A percentile compares a stretch with the other conserved stretches of the same genome.
Conservation (phyloP, 2,113 vertebrate genomes). For the Charina bottae region DNA sequence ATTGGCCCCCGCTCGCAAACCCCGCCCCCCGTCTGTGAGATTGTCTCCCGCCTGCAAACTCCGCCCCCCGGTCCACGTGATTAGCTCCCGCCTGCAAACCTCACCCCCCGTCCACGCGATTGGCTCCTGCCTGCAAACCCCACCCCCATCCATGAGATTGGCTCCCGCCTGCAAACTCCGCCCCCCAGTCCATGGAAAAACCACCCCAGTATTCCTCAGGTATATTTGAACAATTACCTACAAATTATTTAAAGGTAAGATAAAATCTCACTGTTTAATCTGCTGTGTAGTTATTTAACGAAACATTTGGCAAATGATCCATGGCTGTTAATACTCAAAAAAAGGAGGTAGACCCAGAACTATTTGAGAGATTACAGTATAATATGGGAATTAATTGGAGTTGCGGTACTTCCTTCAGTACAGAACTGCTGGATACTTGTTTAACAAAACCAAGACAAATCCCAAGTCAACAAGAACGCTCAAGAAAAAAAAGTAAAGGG, state of each 20-base stretch:
- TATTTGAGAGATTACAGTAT: slow-evolving; percentile 35
- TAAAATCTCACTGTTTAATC: slow-evolving; percentile 1
- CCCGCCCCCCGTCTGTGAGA: too few species aligned
- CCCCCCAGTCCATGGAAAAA: too few species aligned
- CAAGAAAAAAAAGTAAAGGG: slow-evolving; percentile 37
- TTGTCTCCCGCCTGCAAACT: too few species aligned
- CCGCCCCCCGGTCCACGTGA: too few species aligned
- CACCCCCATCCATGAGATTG: too few species aligned
- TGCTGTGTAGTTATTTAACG: slow-evolving; percentile 19
- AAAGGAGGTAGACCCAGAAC: not conserved
- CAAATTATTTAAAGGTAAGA: not conserved
- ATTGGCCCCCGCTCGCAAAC: too few species aligned
- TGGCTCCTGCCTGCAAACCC: too few species aligned
- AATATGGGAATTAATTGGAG: slow-evolving; percentile 46
- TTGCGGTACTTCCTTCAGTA: slow-evolving; percentile 24
- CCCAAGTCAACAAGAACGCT: slow-evolving; percentile 50
- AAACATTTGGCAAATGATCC: slow-evolving; percentile 29
- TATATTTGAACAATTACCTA: not conserved
- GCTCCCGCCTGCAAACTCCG: too few species aligned
- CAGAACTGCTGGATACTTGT: slow-evolving; percentile 31
- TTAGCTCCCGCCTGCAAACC: too few species aligned
- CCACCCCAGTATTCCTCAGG: slow-evolving; percentile 13
- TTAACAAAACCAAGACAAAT: slow-evolving; percentile 62
- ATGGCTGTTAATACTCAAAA: slow-evolving; percentile 21
- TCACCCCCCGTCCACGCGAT: too few species aligned